These are phyloP conservation scores for Nothura maculosa DNA, from an alignment of 2,797 vertebrate genomes.

Conservation along the genomic window DNA sequence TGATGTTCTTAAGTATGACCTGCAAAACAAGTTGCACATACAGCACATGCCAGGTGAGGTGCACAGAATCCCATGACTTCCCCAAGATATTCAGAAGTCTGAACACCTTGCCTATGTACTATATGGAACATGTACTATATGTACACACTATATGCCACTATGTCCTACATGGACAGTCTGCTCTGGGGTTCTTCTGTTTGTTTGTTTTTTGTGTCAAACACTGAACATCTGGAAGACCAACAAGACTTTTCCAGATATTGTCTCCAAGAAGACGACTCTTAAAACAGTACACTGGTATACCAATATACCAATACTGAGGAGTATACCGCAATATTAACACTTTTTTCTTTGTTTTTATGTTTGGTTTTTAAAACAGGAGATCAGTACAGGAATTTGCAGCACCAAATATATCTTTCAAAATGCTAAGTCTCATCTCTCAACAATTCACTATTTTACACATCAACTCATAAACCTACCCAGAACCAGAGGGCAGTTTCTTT, in stretches of 20 bases:
- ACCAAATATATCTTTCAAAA: neutral
- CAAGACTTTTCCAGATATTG: neutral
- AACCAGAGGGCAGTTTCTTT: neutral
- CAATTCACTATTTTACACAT: neutral
- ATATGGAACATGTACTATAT: too few relatives aligned
- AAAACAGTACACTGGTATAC: neutral
- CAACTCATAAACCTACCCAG: neutral
- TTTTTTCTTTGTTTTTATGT: rapidly evolving
- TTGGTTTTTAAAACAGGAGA: neutral
- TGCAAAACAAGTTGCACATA: neutral
- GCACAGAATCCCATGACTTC: neutral
- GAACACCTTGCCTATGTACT: neutral
- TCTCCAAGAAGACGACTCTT: neutral
- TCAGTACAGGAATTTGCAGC: neutral
- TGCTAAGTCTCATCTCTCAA: neutral
- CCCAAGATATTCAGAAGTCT: neutral
- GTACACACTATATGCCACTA: too few relatives aligned
- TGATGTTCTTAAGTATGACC: rapidly evolving
- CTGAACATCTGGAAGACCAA: neutral
- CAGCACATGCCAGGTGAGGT: neutral
- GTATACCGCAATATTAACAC: neutral
- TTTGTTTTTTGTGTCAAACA: neutral
- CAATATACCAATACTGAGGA: neutral
- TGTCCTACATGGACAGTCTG: neutral
- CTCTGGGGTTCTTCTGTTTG: too few relatives aligned